phyloP scores from a whole-genome alignment of 2,888 invertebrate species.

The Lymantria monacha region DNA sequence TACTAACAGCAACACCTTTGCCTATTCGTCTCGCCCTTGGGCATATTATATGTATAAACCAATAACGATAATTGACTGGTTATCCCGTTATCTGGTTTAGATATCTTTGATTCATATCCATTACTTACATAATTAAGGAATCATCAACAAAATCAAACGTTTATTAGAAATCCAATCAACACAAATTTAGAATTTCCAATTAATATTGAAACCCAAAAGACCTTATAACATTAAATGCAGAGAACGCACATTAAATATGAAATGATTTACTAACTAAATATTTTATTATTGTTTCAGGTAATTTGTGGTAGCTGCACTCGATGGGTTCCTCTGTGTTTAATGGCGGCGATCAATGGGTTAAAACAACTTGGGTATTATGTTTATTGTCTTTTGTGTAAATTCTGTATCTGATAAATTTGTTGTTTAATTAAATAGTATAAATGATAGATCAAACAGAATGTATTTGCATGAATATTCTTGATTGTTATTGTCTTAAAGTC shows the following conservation, averaged over 20 bases:
- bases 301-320: conserved; percentile 33
- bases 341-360: conserved; percentile 9
- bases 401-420: not conserved
- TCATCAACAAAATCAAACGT: not conserved
- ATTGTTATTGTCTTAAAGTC: no score
- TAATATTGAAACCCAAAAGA: not conserved
- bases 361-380: conserved; percentile 3
- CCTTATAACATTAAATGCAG: not conserved
- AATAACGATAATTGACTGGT: no score
- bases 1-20: no score
- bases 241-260: conserved; percentile 8
- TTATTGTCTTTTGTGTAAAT: not conserved
- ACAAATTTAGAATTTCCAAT: not conserved
- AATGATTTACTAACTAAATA: conserved; percentile 35
- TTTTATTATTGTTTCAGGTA: conserved; percentile 54
- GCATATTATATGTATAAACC: no score
- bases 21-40: no score
- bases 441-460: no score
- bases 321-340: conserved; percentile 26
- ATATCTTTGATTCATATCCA: not conserved
- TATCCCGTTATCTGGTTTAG: no score
- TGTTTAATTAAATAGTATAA: no score
- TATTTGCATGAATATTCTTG: no score
- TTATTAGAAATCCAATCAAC: not conserved
- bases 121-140: not conserved